Conservation (phyloP, 2,888 invertebrate species). For the Eupithecia subfuscata region DNA sequence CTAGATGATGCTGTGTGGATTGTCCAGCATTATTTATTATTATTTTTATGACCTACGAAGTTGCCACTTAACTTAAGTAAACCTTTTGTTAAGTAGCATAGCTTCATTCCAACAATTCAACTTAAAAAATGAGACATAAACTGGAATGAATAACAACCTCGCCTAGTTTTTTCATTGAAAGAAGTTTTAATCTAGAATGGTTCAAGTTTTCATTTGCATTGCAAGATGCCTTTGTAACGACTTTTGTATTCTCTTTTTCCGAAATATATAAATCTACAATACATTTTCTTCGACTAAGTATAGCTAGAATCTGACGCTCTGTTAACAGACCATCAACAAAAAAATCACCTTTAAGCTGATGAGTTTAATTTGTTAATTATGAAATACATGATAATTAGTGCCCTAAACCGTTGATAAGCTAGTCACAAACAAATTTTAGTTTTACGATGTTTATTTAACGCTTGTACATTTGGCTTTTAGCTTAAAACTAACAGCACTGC, state of each 20-base stretch:
- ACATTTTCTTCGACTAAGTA: background rate
- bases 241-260: background rate
- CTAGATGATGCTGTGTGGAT: too few relatives aligned
- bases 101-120: background rate
- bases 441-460: slow-evolving; percentile 50
- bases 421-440: slow-evolving; percentile 54
- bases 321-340: slow-evolving; percentile 55
- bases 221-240: background rate
- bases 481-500: slow-evolving; percentile 45
- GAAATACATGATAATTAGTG: slow-evolving; percentile 60
- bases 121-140: background rate
- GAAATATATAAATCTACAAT: background rate
- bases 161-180: background rate
- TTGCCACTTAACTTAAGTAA: background rate
- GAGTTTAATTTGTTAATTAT: slow-evolving; percentile 64
- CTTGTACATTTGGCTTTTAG: slow-evolving; percentile 54
- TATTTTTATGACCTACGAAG: background rate
- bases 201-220: slow-evolving; percentile 1
- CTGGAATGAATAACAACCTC: background rate
- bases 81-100: background rate
- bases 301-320: slow-evolving; percentile 11
- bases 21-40: too few relatives aligned
- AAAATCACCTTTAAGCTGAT: slow-evolving; percentile 55
- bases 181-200: slow-evolving; percentile 6
- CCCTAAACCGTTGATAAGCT: slow-evolving; percentile 56